Evolutionary conservation across 35 echinoderm and acorn worm genomes (phyloP).

Genomic region (Strongylocentrotus purpuratus): DNA sequence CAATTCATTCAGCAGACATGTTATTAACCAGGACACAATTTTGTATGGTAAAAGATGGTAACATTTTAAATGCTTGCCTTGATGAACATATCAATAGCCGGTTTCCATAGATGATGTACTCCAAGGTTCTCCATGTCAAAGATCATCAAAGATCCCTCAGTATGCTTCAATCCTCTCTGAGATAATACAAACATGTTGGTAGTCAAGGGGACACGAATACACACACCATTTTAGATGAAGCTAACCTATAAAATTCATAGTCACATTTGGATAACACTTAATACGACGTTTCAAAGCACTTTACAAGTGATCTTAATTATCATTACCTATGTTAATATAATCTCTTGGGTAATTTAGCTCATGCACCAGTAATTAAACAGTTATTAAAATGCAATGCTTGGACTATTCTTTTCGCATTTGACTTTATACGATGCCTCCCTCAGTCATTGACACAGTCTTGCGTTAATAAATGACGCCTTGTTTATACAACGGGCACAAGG

Average conservation of each 20-base stretch:
- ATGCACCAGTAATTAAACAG: background rate
- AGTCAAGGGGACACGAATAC: background rate
- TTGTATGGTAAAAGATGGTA: too few species aligned
- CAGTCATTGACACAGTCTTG: too few species aligned
- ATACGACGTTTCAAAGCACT: too few species aligned
- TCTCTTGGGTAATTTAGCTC: background rate
- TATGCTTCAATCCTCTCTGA: constrained; percentile 18
- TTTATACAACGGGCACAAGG: background rate
- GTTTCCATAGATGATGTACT: constrained; percentile 86
- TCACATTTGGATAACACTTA: background rate
- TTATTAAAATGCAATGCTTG: background rate
- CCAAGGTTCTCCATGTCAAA: constrained; percentile 84
- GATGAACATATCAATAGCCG: constrained; percentile 75
- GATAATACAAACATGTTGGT: background rate
- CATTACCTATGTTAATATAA: background rate
- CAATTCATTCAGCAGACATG: too few species aligned
- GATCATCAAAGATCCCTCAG: constrained; percentile 75
- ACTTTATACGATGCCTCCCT: too few species aligned
- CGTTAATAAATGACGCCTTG: background rate
- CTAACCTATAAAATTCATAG: background rate
- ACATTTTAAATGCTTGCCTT: constrained; percentile 48
- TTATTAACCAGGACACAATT: too few species aligned
- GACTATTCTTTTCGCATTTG: too few species aligned
- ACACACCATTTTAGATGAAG: background rate
- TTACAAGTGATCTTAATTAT: background rate